Base-by-base conservation (phyloP, 2,888 invertebrate species). In the Macrophya annulata region DNA sequence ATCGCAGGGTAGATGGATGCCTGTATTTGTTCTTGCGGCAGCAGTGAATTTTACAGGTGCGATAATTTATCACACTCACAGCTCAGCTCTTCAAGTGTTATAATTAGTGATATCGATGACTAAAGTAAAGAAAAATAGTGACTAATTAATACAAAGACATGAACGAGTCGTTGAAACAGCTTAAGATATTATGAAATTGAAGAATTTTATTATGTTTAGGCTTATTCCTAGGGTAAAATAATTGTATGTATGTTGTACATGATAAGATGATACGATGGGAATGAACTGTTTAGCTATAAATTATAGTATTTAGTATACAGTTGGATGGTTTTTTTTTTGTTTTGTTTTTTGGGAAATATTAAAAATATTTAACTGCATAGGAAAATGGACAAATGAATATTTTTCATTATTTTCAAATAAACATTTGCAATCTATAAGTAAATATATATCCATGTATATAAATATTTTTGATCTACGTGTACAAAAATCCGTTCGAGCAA, bases 1-100 rank as follows among this genome's bases (percentile, higher is more conserved):
- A 85, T 96, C 96, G 0, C 95, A 96, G 89, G 96, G 96, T 9
- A 95, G 96, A 83, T 97, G 97, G 97, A 95, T 96, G 92, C 96
- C 96, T 0, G 97, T 97, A 59, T 97, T 97, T 91, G 94, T 96
- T 84, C 94, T 96, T 65, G 96, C 97, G 2, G 96, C 96, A 0
- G 95, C 95, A 48, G 94, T 97, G 79, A 97, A 97, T 93, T 95
- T 97, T 89, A 95, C 96, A 25, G 96, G 96, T 71, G 96, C 96
- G 86, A 95, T 96, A 88, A 95, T 97, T 88, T 97, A 97, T 93
- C 95, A 96, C 91, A 96, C 96, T 89, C 96, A 97, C 91, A 96
- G 96, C 92, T 95, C 96, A 68, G 96, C 96, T 51, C 95, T 96
- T 86, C 96, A 96, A 91, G 94, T 96, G 86, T 93, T 95, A 91